A percentile compares a stretch with the other conserved stretches of the same genome.
Conservation (phyloP, 2,888 invertebrate species). For the Heteromyza rotundicornis region DNA sequence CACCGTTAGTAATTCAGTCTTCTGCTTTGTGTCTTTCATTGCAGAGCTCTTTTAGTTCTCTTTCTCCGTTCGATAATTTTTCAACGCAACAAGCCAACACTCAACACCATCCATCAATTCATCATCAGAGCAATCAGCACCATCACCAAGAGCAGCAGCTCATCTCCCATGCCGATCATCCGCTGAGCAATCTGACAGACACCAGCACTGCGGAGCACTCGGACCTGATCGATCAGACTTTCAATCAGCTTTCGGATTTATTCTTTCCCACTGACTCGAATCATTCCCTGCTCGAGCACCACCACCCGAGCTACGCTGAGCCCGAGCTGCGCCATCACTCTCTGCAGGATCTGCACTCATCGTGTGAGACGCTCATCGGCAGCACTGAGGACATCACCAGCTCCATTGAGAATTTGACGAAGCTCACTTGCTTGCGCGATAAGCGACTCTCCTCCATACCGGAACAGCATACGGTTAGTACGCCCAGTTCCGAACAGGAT, state of each 20-base stretch:
- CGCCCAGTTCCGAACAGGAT: conserved; percentile 47
- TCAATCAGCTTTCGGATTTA: conserved; percentile 55
- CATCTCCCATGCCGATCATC: conserved; percentile 38
- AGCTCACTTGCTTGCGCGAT: conserved; percentile 52
- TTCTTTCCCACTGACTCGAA: conserved; percentile 61
- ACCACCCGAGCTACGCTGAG: conserved; percentile 18
- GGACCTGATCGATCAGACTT: conserved; percentile 53
- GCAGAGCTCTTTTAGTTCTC: conserved; percentile 62
- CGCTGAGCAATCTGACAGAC: conserved; percentile 51
- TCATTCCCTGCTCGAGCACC: conserved; percentile 50
- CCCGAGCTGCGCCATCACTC: conserved; percentile 24
- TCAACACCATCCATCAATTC: conserved; percentile 29
- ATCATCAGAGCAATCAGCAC: conserved; percentile 32
- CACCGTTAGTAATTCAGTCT: conserved; percentile 44
- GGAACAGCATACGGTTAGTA: conserved; percentile 48
- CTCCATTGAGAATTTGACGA: conserved; percentile 57
- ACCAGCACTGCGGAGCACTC: conserved; percentile 47
- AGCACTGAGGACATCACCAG: conserved; percentile 51
- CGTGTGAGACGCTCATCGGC: conserved; percentile 45
- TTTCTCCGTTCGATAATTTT: conserved; percentile 62
- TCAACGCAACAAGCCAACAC: conserved; percentile 54
- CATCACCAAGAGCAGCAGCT: conserved; percentile 32
- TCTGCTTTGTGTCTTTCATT: conserved; percentile 42
- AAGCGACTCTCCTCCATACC: conserved; percentile 57
- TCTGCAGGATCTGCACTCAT: conserved; percentile 41